phyloP scores from a whole-genome alignment of 2,888 invertebrate genomes.

The Trachelus iudaicus region DNA sequence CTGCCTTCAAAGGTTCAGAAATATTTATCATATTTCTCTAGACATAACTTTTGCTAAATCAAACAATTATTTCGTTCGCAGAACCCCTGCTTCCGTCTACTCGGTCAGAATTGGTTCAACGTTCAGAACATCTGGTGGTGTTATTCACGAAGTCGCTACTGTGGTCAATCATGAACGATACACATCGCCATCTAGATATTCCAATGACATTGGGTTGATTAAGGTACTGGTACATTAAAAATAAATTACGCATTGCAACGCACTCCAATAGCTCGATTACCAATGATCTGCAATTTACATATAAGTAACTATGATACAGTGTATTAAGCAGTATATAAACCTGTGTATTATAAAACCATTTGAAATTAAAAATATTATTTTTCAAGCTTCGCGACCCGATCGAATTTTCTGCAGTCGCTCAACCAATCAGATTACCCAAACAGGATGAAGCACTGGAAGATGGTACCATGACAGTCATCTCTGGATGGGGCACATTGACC shows the following conservation, averaged over 20 bases:
- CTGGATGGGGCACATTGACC: constrained; percentile 8
- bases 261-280: not conserved
- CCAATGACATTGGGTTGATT: constrained; percentile 8
- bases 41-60: not conserved
- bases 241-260: not conserved
- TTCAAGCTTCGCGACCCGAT: constrained; percentile 8
- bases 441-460: not conserved
- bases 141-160: not conserved
- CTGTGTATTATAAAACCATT: not conserved
- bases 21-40: not conserved
- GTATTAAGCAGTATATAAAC: not conserved
- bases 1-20: constrained; percentile 4
- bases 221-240: not conserved
- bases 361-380: not conserved
- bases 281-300: not conserved
- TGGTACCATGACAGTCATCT: not conserved
- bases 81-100: not conserved
- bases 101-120: constrained; percentile 7
- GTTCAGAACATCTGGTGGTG: not conserved
- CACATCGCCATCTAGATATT: not conserved
- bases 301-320: not conserved
- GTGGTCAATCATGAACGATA: constrained; percentile 4
- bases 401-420: constrained; percentile 3
- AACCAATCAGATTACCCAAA: constrained; percentile 9
- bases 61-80: not conserved